Evolutionary conservation across 2,113 vertebrate species (phyloP), one percentile per base, ranked within the genome.

Genomic region (Mandrillus leucophaeus): DNA sequence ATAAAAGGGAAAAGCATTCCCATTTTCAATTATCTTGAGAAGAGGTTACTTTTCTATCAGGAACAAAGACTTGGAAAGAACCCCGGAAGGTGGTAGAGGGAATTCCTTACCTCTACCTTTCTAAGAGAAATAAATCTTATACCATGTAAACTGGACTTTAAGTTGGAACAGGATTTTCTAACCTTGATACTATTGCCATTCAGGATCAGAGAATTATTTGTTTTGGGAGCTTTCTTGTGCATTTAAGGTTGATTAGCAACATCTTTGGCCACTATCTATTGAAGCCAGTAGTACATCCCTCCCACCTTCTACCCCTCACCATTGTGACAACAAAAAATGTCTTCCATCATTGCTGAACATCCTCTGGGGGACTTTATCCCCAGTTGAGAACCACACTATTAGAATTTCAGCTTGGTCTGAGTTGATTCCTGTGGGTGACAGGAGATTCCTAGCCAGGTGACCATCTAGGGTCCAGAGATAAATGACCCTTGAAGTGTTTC

Each of bases 391-490:
- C 3, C 13, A 38, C 55, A 52, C 5, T 30, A 0, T 52, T 35
- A 70, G 68, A 64, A 32, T 8, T 68, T 93, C 61, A 73, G n/a
- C 8, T 94, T 23, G 2, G 6, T 40, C 43, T 83, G 43, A 30
- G 8, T 76, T 92, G 57, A 90, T 8, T 84, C 3, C 52, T 20
- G 17, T 79, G 40, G 22, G 1, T 73, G 1, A 18, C 50, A n/a
- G 12, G 38, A 57, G 17, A 50, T 35, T 68, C 32, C 90, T 43
- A 20, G 9, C 22, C 45, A 90, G 11, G 12, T 32, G 13, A 55
- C 3, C 59, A 10, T 70, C 3, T 52, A 25, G 1, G 1, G 1
- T 6, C 10, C 18, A 3, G 0, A 40, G 35, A 75, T 32, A 80
- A 85, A 5, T 57, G 57, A 59, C 11, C 30, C 16, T 35, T 45